A percentile compares a stretch with the other conserved stretches of the same genome.
These are phyloP conservation scores for Tangara arthus DNA, from an alignment of 2,797 vertebrate species.

Conservation along the genomic window DNA sequence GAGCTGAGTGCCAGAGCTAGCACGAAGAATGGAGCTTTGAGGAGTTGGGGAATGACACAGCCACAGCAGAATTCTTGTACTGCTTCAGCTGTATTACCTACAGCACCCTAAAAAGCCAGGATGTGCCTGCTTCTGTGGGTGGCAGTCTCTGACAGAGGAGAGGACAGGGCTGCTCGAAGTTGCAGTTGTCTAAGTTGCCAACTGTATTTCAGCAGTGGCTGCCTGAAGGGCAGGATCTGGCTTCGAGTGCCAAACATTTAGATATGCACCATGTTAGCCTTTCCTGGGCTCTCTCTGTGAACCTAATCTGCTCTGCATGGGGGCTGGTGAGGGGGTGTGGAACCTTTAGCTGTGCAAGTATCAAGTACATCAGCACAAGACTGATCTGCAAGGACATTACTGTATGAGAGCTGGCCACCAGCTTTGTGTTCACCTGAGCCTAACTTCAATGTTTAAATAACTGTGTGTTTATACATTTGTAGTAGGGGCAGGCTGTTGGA, in stretches of 20 bases:
- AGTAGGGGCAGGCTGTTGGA: neutral
- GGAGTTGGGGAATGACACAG: fast-evolving
- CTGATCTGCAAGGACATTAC: neutral
- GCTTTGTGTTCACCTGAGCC: neutral
- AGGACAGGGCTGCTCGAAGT: neutral
- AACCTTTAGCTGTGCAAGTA: neutral
- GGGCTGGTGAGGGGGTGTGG: neutral
- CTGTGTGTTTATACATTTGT: neutral
- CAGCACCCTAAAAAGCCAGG: neutral
- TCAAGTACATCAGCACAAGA: neutral
- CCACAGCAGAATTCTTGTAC: fast-evolving
- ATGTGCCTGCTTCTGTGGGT: neutral
- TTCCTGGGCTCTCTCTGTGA: neutral
- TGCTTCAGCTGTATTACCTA: neutral
- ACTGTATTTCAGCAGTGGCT: neutral
- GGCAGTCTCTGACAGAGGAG: neutral
- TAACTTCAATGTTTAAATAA: neutral
- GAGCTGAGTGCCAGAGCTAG: neutral
- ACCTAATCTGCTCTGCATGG: fast-evolving
- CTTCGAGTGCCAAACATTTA: neutral
- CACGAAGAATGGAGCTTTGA: neutral
- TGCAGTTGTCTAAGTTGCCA: neutral
- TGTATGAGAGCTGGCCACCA: neutral
- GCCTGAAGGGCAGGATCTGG: neutral
- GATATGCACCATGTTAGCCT: neutral